phyloP scores from a whole-genome alignment of 2,113 vertebrate genomes.

The Salvelinus sp. region DNA sequence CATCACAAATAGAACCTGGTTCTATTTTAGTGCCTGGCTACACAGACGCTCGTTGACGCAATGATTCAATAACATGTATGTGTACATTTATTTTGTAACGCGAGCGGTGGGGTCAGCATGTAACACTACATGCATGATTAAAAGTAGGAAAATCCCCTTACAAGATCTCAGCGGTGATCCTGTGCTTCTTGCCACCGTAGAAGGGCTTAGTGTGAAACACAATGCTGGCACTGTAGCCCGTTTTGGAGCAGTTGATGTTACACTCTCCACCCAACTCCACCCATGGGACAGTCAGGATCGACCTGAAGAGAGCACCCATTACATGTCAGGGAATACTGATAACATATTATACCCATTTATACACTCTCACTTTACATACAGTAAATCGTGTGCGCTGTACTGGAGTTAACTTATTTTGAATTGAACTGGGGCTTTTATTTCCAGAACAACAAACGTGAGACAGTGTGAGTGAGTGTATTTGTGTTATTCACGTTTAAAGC shows the following conservation, averaged over 20 bases:
- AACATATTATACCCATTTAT: neutral
- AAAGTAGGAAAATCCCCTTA: slow-evolving; percentile 67
- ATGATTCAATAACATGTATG: neutral
- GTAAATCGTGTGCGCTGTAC: too few relatives aligned
- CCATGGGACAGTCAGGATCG: slow-evolving; percentile 98
- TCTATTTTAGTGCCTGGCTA: too few relatives aligned
- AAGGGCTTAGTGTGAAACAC: slow-evolving; percentile 98
- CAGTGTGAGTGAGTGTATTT: neutral
- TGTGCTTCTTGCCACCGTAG: slow-evolving; percentile 98
- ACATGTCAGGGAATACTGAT: neutral
- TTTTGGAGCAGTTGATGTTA: slow-evolving; percentile 94
- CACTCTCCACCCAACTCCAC: slow-evolving; percentile 98
- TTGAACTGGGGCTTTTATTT: too few relatives aligned
- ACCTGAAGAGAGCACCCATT: slow-evolving; percentile 74
- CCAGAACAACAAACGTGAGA: too few relatives aligned
- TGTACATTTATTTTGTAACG: too few relatives aligned
- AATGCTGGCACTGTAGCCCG: slow-evolving; percentile 93
- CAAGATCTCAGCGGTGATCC: slow-evolving; percentile 98
- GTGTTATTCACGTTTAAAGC: neutral
- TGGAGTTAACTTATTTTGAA: too few relatives aligned
- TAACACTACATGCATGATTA: neutral
- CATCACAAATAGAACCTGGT: too few relatives aligned
- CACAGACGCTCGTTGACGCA: neutral
- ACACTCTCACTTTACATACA: neutral
- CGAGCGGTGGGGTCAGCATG: too few relatives aligned